phyloP scores from a whole-genome alignment of 2,888 invertebrate species.

The Invenusta paracnida region DNA sequence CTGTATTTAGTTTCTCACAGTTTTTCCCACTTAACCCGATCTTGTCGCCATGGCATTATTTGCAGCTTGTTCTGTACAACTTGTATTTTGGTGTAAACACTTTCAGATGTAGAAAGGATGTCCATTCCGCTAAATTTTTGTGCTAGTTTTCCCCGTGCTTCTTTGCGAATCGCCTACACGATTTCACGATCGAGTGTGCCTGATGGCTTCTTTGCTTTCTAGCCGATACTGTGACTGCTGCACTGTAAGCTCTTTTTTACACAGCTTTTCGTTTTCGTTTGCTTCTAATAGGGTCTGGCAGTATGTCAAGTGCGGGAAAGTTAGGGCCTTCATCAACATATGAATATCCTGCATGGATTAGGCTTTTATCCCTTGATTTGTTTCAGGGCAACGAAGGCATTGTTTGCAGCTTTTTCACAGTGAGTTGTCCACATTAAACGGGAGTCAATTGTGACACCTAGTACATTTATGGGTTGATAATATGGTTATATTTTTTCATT shows the following conservation, averaged over 20 bases:
- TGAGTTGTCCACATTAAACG: background rate
- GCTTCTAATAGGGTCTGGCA: background rate
- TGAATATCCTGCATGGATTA: background rate
- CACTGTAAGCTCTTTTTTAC: background rate
- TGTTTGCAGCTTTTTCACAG: slow-evolving; percentile 11
- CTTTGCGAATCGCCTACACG: background rate
- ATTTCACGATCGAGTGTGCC: background rate
- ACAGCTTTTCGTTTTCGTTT: background rate
- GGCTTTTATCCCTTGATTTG: background rate
- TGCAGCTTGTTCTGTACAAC: background rate
- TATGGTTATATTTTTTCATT: background rate
- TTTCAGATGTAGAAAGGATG: background rate
- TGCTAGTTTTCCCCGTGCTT: background rate
- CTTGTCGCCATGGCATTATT: background rate
- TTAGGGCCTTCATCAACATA: background rate
- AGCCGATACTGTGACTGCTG: slow-evolving; percentile 1
- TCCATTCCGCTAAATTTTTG: background rate
- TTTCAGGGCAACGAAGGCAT: background rate
- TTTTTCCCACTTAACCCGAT: background rate
- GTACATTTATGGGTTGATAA: background rate
- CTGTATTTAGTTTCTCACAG: background rate
- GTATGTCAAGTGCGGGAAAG: slow-evolving; percentile 1
- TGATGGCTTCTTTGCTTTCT: slow-evolving; percentile 9
- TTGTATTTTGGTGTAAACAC: background rate
- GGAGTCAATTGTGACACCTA: background rate